phyloP scores from a whole-genome alignment of 2,888 invertebrate species.

The Nephrotoma appendiculata region DNA sequence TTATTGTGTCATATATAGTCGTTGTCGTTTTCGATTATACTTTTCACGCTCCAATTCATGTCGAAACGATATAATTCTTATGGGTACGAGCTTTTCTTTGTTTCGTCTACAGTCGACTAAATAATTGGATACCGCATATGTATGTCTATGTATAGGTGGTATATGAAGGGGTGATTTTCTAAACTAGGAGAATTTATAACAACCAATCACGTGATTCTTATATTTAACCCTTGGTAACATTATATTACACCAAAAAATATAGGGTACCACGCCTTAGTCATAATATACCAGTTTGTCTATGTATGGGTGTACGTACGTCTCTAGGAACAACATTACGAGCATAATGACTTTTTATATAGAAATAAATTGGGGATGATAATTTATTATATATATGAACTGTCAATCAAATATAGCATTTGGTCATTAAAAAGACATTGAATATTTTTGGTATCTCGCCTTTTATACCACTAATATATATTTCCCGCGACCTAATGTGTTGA shows the following conservation, averaged over 20 bases:
- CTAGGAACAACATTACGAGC: neutral
- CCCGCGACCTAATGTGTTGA: neutral
- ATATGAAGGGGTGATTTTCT: neutral
- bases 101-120: neutral
- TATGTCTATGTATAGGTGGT: too few relatives aligned
- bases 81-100: neutral
- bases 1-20: neutral
- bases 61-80: neutral
- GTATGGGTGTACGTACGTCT: neutral
- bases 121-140: too few relatives aligned
- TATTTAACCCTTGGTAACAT: neutral
- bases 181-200: neutral
- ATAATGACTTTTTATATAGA: neutral
- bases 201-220: neutral
- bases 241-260: neutral
- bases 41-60: neutral
- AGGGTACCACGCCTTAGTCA: neutral
- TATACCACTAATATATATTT: neutral
- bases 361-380: neutral
- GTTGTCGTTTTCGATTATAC: neutral
- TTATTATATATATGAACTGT: neutral
- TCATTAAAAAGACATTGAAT: neutral
- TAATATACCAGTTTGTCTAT: neutral
- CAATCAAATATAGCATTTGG: neutral
- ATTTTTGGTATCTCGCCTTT: neutral